Percentiles rank a stretch among this genome's conserved stretches.
Evolutionary conservation across 2,888 invertebrate species (phyloP).

Genomic region (Osmoderma eremita): DNA sequence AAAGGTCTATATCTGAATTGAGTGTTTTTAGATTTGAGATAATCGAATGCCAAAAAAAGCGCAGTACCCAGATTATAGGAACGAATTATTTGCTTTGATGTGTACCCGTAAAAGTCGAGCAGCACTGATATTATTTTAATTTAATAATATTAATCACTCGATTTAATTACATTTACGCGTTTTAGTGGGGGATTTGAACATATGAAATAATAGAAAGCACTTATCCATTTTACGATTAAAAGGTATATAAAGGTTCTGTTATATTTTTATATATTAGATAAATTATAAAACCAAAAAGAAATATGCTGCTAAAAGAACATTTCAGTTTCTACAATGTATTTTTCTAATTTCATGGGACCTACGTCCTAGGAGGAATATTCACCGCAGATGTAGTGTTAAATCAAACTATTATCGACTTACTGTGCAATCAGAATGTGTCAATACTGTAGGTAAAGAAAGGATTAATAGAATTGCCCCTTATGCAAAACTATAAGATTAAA

Average conservation of each 20-base stretch:
- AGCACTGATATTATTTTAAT: conserved; percentile 38
- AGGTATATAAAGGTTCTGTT: neutral
- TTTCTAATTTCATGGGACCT: too few species aligned
- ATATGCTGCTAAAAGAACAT: neutral
- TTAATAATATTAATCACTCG: conserved; percentile 40
- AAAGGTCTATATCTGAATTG: conserved; percentile 37
- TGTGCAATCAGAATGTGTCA: too few species aligned
- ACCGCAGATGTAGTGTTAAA: too few species aligned
- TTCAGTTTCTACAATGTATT: too few species aligned
- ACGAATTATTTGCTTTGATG: conserved; percentile 39
- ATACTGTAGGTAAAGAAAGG: too few species aligned
- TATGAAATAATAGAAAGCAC: conserved; percentile 12
- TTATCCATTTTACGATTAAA: conserved; percentile 19
- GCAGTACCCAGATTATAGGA: conserved; percentile 32
- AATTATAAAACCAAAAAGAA: neutral
- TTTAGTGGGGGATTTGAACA: conserved; percentile 6
- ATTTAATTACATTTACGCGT: conserved; percentile 32
- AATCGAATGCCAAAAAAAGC: conserved; percentile 36
- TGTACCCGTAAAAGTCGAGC: conserved; percentile 26
- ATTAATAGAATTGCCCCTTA: too few species aligned
- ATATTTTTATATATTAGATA: neutral
- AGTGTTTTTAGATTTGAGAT: conserved; percentile 40
- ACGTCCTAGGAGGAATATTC: too few species aligned
- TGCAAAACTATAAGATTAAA: too few species aligned
- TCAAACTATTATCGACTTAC: too few species aligned